These are phyloP conservation scores for Cactoblastis cactorum DNA, from an alignment of 2,888 invertebrate genomes.

Conservation along the genomic window DNA sequence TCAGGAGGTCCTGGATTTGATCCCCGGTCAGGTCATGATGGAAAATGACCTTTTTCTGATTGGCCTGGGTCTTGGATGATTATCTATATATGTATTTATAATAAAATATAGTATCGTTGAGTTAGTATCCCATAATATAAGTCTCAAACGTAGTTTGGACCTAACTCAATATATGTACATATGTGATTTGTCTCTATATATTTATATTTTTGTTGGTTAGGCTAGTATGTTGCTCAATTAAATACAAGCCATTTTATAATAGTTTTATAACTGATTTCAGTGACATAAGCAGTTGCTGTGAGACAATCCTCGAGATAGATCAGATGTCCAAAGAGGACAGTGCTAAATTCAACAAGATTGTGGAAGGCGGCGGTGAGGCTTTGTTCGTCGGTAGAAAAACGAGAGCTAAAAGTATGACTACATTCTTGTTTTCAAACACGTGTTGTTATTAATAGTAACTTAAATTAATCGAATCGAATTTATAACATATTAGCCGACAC, in stretches of 20 bases:
- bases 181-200: no score
- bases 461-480: neutral
- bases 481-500: no score
- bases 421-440: neutral
- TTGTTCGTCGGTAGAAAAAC: neutral
- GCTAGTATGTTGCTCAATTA: neutral
- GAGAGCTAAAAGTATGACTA: neutral
- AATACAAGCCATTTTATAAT: neutral
- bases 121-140: no score
- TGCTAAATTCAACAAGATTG: neutral
- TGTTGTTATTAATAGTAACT: neutral
- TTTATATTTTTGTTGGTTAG: neutral
- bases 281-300: neutral
- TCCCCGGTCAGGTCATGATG: no score
- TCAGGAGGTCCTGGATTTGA: no score
- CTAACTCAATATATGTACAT: no score
- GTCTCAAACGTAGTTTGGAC: no score
- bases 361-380: neutral
- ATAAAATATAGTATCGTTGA: no score
- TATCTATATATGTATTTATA: no score
- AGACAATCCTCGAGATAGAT: neutral
- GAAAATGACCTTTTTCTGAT: no score
- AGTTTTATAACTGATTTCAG: neutral
- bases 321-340: neutral
- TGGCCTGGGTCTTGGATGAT: no score